phyloP scores from a whole-genome alignment of 1,140 invertebrate genomes.

The Drosophila biarmipes region DNA sequence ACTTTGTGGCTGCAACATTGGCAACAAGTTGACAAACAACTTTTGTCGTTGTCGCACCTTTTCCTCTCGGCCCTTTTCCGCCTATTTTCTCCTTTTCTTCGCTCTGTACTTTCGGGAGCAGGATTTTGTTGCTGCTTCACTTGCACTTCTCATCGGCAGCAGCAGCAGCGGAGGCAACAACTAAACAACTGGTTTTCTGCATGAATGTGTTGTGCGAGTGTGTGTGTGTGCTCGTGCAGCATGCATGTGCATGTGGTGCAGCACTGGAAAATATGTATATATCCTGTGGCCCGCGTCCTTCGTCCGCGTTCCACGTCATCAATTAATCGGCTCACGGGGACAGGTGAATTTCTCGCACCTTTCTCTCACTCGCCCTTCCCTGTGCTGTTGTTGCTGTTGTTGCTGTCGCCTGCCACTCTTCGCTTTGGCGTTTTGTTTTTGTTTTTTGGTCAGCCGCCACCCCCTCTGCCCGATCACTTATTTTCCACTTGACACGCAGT shows the following conservation, averaged over 20 bases:
- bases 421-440: conserved; percentile 9
- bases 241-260: conserved; percentile 48
- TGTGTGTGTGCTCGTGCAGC: conserved; percentile 29
- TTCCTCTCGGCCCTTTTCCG: conserved; percentile 38
- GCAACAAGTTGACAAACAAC: conserved; percentile 84
- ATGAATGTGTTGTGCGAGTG: conserved; percentile 19
- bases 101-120: conserved; percentile 47
- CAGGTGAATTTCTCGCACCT: conserved; percentile 62
- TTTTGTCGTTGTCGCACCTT: conserved; percentile 73
- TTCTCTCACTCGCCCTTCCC: conserved; percentile 5
- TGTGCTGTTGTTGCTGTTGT: conserved; percentile 7
- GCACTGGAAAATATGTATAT: conserved; percentile 59
- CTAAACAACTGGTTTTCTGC: conserved; percentile 44
- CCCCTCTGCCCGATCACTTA: conserved; percentile 1
- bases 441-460: conserved; percentile 24
- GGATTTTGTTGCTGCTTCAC: conserved; percentile 50
- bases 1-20: conserved; percentile 78
- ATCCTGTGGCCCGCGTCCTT: conserved; percentile 44
- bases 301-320: conserved; percentile 64
- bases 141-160: conserved; percentile 43
- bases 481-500: conserved; percentile 43
- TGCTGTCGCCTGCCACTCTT: background rate
- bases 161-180: conserved; percentile 25
- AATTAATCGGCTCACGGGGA: conserved; percentile 44
- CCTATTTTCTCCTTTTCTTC: conserved; percentile 29